Conservation (phyloP, 2,797 vertebrate genomes). For the Poeciliopsis gracilis region DNA sequence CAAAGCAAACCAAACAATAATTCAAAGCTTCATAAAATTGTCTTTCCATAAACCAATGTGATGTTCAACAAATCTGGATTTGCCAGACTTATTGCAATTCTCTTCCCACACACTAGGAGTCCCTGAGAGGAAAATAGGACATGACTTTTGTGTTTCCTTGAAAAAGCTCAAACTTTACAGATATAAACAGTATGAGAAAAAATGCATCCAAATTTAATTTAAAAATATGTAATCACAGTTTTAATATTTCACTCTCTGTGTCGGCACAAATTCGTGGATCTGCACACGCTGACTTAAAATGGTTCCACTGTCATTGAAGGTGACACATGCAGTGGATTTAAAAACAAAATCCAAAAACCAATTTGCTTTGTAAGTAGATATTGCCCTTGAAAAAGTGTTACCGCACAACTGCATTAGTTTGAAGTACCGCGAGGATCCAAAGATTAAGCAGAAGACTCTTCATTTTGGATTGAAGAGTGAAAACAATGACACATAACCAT, state of each 20-base stretch:
- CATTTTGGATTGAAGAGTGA: background rate
- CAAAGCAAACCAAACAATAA: background rate
- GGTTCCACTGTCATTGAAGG: background rate
- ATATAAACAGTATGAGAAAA: background rate
- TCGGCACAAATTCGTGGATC: background rate
- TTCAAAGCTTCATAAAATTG: background rate
- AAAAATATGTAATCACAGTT: background rate
- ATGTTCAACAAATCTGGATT: background rate
- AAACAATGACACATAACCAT: background rate
- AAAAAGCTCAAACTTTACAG: background rate
- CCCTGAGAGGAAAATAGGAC: background rate
- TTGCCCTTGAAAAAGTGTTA: background rate
- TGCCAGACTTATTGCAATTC: background rate
- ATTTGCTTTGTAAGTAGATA: background rate
- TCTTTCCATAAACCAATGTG: background rate
- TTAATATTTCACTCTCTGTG: background rate
- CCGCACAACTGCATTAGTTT: background rate
- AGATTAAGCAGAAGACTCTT: background rate
- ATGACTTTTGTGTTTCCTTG: background rate
- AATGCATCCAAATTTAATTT: background rate
- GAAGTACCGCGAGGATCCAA: background rate
- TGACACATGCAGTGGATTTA: background rate
- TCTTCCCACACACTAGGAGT: background rate
- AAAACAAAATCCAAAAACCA: background rate
- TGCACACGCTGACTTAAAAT: background rate